Percentiles rank a stretch among this genome's conserved stretches.
Conservation (phyloP, 2,113 vertebrate species). For the Ictalurus furcatus region DNA sequence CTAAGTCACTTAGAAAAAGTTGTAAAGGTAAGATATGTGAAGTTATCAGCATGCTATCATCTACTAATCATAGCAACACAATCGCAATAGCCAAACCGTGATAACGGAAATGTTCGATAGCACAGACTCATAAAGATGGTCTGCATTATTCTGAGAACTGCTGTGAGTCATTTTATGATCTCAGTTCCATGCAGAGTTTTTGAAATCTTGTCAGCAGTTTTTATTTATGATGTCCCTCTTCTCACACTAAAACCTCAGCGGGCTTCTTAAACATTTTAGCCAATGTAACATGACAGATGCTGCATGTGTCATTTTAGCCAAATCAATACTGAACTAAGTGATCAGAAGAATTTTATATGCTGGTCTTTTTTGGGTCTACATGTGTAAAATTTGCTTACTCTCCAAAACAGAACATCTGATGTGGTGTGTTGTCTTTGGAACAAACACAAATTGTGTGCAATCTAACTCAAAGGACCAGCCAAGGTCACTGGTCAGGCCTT, state of each 20-base stretch:
- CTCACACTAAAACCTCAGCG: neutral
- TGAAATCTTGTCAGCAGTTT: slow-evolving; percentile 5
- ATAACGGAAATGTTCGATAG: neutral
- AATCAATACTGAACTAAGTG: neutral
- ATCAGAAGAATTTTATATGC: neutral
- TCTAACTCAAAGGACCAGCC: neutral
- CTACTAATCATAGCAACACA: neutral
- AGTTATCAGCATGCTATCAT: slow-evolving; percentile 1
- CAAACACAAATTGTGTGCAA: neutral
- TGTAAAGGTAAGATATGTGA: neutral
- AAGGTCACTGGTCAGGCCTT: neutral
- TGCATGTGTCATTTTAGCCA: neutral
- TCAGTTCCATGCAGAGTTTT: neutral
- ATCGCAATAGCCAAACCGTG: neutral
- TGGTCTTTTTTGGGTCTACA: neutral
- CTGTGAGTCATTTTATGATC: slow-evolving; percentile 11
- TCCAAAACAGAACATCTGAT: neutral
- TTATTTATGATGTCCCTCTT: neutral
- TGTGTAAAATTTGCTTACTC: neutral
- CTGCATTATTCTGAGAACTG: slow-evolving; percentile 13
- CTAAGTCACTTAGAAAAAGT: neutral
- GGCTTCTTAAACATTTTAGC: neutral
- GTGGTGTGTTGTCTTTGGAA: neutral
- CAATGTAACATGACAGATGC: neutral
- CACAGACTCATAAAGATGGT: neutral